phyloP scores from a whole-genome alignment of 2,797 vertebrate genomes.

The Sandelia bainsii region DNA sequence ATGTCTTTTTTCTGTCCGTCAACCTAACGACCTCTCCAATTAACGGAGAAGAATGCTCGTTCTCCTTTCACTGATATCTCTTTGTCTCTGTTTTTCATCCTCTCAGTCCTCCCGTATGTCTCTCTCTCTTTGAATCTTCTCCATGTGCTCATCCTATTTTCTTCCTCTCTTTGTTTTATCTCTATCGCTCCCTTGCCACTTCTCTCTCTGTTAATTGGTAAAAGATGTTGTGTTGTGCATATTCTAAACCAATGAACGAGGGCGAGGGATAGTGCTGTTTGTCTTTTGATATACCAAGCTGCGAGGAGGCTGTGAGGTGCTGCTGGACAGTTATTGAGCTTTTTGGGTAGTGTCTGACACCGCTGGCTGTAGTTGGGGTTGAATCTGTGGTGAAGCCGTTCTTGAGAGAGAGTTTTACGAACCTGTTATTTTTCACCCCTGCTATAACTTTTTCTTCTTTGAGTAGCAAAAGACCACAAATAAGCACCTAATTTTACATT shows the following conservation, averaged over 20 bases:
- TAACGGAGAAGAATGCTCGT: constrained; percentile 60
- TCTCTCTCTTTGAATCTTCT: constrained; percentile 8
- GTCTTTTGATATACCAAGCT: constrained; percentile 28
- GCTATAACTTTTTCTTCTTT: neutral
- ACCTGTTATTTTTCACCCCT: neutral
- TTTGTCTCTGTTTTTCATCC: constrained; percentile 42
- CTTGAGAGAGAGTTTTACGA: neutral
- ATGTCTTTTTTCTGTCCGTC: constrained; percentile 60
- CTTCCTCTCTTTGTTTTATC: constrained; percentile 35
- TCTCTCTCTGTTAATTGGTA: constrained; percentile 45
- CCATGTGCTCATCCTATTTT: constrained; percentile 11
- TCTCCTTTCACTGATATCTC: constrained; percentile 40
- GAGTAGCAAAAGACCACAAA: neutral
- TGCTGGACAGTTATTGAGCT: neutral
- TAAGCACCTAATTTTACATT: neutral
- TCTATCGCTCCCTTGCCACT: constrained; percentile 2
- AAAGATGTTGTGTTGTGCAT: constrained; percentile 58
- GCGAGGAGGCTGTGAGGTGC: constrained; percentile 20
- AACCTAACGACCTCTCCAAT: constrained; percentile 74
- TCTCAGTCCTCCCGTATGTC: constrained; percentile 10
- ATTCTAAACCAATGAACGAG: constrained; percentile 48
- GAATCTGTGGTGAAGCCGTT: neutral
- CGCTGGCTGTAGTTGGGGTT: neutral
- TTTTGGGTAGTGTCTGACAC: neutral
- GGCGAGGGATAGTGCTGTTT: constrained; percentile 28